Conservation (phyloP, 2,888 invertebrate species). For the Odontocerum albicorne region DNA sequence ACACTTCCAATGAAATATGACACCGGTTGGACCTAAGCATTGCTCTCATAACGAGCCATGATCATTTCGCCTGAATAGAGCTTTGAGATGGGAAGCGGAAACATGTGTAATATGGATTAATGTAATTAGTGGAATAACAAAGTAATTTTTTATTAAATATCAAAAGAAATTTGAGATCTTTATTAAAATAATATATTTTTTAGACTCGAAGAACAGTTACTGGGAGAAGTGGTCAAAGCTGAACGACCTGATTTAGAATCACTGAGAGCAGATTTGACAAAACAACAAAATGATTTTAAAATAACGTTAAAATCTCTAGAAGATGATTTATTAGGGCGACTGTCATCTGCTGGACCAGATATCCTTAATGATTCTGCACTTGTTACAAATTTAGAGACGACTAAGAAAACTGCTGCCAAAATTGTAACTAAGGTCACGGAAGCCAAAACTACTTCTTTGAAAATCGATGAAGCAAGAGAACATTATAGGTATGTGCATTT, state of each 20-base stretch:
- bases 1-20: no score
- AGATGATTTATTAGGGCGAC: conserved; percentile 82
- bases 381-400: conserved; percentile 90
- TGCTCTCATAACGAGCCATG: no score
- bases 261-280: conserved; percentile 79
- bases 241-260: conserved; percentile 90
- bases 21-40: no score
- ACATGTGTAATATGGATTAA: no score
- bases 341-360: conserved; percentile 90
- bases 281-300: conserved; percentile 93
- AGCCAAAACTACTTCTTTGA: conserved; percentile 80
- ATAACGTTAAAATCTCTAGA: conserved; percentile 89
- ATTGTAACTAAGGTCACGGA: conserved; percentile 86
- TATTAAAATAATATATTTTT: conserved; percentile 14
- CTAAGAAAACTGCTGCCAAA: conserved; percentile 90
- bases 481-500: conserved; percentile 63
- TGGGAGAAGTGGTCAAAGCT: conserved; percentile 91
- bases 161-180: no score
- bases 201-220: conserved; percentile 84
- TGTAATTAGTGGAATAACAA: no score
- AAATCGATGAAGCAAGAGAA: conserved; percentile 91
- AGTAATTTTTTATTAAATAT: no score
- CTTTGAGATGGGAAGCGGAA: no score
- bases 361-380: conserved; percentile 88
- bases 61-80: no score